Evolutionary conservation across 2,888 invertebrate species (phyloP).

Genomic region (Amphipyra berbera): DNA sequence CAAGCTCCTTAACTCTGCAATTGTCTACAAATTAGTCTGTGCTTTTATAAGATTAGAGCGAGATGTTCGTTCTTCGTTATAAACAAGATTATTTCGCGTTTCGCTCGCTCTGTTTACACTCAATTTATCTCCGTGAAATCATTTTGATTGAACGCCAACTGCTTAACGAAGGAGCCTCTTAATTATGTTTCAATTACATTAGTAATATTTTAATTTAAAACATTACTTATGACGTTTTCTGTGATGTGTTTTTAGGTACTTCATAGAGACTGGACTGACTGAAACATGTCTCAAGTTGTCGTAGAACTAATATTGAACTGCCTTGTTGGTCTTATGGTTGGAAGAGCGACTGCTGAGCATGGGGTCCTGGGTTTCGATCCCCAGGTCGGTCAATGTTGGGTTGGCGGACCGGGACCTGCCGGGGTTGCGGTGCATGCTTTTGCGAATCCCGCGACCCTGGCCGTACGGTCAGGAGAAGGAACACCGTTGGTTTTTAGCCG

Average conservation of each 20-base stretch:
- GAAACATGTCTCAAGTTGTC: neutral
- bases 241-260: neutral
- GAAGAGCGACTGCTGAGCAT: too few species aligned
- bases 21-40: constrained; percentile 70
- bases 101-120: constrained; percentile 55
- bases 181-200: constrained; percentile 50
- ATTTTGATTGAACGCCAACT: constrained; percentile 57
- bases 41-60: constrained; percentile 69
- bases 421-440: too few species aligned
- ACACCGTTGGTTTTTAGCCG: too few species aligned
- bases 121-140: constrained; percentile 57
- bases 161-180: constrained; percentile 53
- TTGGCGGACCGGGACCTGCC: too few species aligned
- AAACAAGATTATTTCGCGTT: constrained; percentile 58
- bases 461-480: too few species aligned
- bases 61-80: constrained; percentile 61
- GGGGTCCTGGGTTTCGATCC: too few species aligned
- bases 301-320: too few species aligned
- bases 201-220: constrained; percentile 39
- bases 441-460: too few species aligned
- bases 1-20: constrained; percentile 59
- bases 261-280: neutral
- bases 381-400: too few species aligned
- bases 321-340: too few species aligned
- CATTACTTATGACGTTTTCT: neutral